These are phyloP conservation scores for Baryphthengus martii DNA, from an alignment of 2,113 vertebrate species.

Conservation along the genomic window DNA sequence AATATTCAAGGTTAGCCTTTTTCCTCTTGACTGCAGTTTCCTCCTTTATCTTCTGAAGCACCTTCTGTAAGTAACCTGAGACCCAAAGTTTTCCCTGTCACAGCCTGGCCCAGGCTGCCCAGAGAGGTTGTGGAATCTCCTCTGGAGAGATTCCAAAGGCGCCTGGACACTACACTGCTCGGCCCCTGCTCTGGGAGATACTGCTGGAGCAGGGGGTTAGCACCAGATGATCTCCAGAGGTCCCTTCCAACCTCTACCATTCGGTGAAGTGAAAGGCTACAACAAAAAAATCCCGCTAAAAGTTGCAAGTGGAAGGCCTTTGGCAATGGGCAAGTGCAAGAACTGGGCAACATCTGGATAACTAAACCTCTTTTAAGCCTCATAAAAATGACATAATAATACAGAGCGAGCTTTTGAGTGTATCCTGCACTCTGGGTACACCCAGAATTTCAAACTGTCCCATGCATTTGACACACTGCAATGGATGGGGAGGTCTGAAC, in stretches of 20 bases:
- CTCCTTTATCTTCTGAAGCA: background rate
- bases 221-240: background rate
- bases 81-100: background rate
- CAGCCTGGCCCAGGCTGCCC: background rate
- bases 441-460: background rate
- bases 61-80: background rate
- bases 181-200: too few species aligned
- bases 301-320: background rate
- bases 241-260: too few species aligned
- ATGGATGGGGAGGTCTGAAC: background rate
- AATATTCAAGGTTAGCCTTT: background rate
- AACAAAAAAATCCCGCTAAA: background rate
- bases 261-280: background rate
- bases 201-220: too few species aligned
- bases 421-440: background rate
- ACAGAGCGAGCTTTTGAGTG: background rate
- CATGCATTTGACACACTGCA: background rate
- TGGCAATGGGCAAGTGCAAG: background rate
- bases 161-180: too few species aligned
- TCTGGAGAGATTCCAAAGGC: too few species aligned
- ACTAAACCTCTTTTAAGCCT: background rate
- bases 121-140: too few species aligned
- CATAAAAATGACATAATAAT: background rate
- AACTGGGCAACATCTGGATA: background rate
- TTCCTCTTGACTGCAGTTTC: background rate